Conservation (phyloP, 1,140 invertebrate genomes). For the Steinernema feltiae region DNA sequence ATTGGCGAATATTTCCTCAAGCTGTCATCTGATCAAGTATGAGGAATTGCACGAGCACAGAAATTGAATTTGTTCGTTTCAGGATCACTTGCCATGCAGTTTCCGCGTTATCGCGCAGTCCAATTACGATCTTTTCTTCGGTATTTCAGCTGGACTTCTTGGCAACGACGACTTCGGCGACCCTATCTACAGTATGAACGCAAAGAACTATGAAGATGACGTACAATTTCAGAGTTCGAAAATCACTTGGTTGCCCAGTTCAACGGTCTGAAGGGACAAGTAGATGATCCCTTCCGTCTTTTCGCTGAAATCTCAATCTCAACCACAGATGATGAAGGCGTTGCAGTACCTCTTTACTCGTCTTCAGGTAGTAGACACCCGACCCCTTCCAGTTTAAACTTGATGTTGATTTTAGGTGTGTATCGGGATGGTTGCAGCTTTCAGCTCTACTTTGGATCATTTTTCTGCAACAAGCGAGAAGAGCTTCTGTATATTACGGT, state of each 20-base stretch:
- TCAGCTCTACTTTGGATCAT: slow-evolving; percentile 43
- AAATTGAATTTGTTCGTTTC: neutral
- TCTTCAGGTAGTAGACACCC: slow-evolving; percentile 32
- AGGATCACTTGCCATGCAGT: slow-evolving; percentile 28
- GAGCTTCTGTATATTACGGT: slow-evolving; percentile 11
- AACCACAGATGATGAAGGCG: slow-evolving; percentile 15
- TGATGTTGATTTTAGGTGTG: slow-evolving; percentile 13
- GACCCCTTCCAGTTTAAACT: neutral
- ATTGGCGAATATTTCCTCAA: slow-evolving; percentile 36
- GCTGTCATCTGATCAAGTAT: neutral
- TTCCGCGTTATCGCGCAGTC: slow-evolving; percentile 36
- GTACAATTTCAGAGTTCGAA: slow-evolving; percentile 16
- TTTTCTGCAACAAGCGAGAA: slow-evolving; percentile 24
- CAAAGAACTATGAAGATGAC: neutral
- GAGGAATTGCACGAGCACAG: neutral
- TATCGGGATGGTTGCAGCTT: slow-evolving; percentile 35
- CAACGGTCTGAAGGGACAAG: slow-evolving; percentile 25
- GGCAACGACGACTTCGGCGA: slow-evolving; percentile 27
- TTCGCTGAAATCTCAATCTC: slow-evolving; percentile 37
- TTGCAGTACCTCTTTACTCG: slow-evolving; percentile 33
- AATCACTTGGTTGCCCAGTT: slow-evolving; percentile 37
- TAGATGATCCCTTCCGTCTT: slow-evolving; percentile 34
- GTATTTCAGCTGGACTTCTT: slow-evolving; percentile 18
- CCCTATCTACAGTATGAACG: slow-evolving; percentile 30
- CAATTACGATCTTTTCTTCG: slow-evolving; percentile 40